Evolutionary conservation across 2,113 vertebrate genomes (phyloP), one percentile per base, ranked within the genome.

Genomic region (Salvelinus fontinalis): DNA sequence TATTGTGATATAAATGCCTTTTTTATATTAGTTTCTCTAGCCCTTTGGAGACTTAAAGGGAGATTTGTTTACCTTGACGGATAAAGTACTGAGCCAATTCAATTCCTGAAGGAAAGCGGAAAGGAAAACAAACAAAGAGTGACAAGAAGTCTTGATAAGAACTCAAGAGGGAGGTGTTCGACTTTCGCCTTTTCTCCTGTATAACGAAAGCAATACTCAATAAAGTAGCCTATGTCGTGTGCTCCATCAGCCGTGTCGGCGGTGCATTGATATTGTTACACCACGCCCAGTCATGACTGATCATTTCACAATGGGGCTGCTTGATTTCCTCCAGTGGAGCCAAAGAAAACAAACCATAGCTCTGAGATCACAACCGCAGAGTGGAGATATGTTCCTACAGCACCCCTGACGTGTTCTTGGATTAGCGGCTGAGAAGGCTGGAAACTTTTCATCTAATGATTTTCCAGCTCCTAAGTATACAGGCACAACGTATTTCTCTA

Each of bases 201-300:
- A 88, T 90, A 88, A 90, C 80, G 5, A 70, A 85, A 87, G 89
- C 85, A 80, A 84, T 85, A 86, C 54, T 44, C 9, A 22, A 13
- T 73, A 79, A 83, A 44, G 87, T 88, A 92, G 5, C 39, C 2
- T 11, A 44, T 87, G 85, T 83, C 69, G 78, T 82, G 77, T 81
- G 5, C 11, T 62, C 59, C 66, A 4, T 67, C 71, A 11, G 54
- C 75, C 78, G 77, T 60, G 71, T 79, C 84, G 77, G 67, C 14
- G 4, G 29, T 51, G 48, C 77, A 69, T 69, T 48, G 9, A 31
- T 75, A 22, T 48, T 39, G 9, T 51, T 51, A 49, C 44, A 77
- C 76, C 77, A 73, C 7, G 12, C 70, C 3, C 66, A 51, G 73
- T 71, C 71, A 67, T 71, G 22, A 75, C 76, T 74, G 31, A 80